These are phyloP conservation scores for Toxostoma redivivum DNA, from an alignment of 2,113 vertebrate species.

Conservation along the genomic window DNA sequence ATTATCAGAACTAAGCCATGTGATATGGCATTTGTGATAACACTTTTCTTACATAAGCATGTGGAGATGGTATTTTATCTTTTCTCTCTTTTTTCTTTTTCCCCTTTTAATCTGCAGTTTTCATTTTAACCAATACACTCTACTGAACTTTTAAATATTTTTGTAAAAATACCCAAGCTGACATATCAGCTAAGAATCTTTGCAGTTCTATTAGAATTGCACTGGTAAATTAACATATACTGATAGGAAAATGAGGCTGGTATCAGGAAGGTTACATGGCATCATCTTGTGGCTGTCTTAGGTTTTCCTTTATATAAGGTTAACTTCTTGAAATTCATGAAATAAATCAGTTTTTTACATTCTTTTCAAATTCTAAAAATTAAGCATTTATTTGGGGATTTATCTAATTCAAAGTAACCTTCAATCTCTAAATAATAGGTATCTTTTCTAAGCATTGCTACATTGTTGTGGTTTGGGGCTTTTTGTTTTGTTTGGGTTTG, in stretches of 20 bases:
- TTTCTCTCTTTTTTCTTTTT: background rate
- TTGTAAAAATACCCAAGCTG: background rate
- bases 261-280: background rate
- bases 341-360: background rate
- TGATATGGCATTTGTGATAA: background rate
- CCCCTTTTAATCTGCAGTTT: background rate
- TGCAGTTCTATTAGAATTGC: background rate
- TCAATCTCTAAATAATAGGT: background rate
- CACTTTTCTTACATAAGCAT: background rate
- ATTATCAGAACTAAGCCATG: background rate
- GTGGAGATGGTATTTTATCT: background rate
- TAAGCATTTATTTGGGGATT: background rate
- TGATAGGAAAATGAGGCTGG: background rate
- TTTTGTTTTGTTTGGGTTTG: background rate
- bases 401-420: background rate
- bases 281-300: background rate
- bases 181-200: background rate
- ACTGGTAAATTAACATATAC: background rate
- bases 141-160: background rate
- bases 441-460: background rate
- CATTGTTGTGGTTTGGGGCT: background rate
- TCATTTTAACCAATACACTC: background rate
- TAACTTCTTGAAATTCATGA: background rate
- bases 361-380: background rate
- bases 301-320: background rate